Percentiles rank a stretch among this genome's conserved stretches.
Conservation (phyloP, 2,113 vertebrate species). For the Oncorhynchus nerka region DNA sequence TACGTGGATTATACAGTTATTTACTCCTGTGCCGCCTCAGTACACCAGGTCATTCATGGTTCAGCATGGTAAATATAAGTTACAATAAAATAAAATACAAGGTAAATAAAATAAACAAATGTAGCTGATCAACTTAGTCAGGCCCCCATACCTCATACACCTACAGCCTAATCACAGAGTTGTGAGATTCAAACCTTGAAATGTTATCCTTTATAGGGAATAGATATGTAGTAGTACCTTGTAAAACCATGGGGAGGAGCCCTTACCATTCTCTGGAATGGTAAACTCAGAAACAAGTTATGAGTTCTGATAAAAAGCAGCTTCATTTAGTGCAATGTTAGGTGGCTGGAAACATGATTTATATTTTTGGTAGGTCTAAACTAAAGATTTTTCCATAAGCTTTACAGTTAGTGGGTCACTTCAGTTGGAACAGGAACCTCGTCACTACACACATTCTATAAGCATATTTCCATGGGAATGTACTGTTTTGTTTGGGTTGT, state of each 20-base stretch:
- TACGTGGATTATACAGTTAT: too few species aligned
- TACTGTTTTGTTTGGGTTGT: background rate
- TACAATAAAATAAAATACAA: too few species aligned
- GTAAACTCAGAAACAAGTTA: background rate
- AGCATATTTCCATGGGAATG: background rate
- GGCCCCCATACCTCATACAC: conserved; percentile 30
- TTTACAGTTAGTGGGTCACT: background rate
- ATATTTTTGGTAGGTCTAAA: background rate
- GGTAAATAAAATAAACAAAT: too few species aligned
- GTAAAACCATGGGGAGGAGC: conserved; percentile 50
- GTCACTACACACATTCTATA: background rate
- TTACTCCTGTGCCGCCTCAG: too few species aligned
- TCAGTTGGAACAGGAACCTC: background rate
- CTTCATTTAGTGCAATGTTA: too few species aligned
- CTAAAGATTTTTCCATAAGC: background rate
- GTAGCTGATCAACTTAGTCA: conserved; percentile 51
- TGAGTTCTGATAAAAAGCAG: too few species aligned
- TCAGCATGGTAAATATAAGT: too few species aligned
- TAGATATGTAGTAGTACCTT: background rate
- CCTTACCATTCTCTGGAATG: conserved; percentile 5
- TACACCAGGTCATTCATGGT: too few species aligned
- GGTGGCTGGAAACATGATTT: background rate
- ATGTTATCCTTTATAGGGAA: background rate
- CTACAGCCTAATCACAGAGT: conserved; percentile 4
- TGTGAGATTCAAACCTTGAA: background rate